These are phyloP conservation scores for Patella depressa DNA, from an alignment of 2,888 invertebrate genomes.

Conservation along the genomic window DNA sequence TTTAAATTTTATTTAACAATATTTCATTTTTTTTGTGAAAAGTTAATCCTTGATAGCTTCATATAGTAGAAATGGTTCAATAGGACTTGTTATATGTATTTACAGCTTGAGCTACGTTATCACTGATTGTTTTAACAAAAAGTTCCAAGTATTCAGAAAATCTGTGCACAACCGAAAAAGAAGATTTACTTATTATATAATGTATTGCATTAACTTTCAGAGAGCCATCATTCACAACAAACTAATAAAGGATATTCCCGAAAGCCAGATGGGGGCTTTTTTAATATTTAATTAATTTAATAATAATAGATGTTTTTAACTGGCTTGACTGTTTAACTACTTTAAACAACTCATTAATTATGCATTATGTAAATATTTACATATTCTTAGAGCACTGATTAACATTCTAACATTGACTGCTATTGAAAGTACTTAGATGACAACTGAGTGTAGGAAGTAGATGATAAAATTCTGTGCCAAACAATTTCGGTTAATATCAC, in stretches of 20 bases:
- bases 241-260: constrained; percentile 71
- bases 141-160: too few species aligned
- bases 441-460: too few species aligned
- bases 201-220: constrained; percentile 46
- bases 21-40: not conserved
- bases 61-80: too few species aligned
- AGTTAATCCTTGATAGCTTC: too few species aligned
- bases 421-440: too few species aligned
- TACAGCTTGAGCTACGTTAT: too few species aligned
- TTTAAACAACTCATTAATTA: not conserved
- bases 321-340: not conserved
- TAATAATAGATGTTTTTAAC: not conserved
- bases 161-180: too few species aligned
- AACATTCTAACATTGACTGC: not conserved
- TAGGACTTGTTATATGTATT: too few species aligned
- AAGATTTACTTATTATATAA: not conserved
- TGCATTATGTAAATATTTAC: not conserved
- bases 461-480: too few species aligned
- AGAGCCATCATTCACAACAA: constrained; percentile 70
- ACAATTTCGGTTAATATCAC: too few species aligned
- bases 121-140: too few species aligned
- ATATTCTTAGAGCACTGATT: not conserved
- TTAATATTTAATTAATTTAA: constrained; percentile 53
- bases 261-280: constrained; percentile 72
- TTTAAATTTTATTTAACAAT: not conserved